Base-by-base conservation (phyloP, 2,888 invertebrate species). In the Tetranychus truncatus region DNA sequence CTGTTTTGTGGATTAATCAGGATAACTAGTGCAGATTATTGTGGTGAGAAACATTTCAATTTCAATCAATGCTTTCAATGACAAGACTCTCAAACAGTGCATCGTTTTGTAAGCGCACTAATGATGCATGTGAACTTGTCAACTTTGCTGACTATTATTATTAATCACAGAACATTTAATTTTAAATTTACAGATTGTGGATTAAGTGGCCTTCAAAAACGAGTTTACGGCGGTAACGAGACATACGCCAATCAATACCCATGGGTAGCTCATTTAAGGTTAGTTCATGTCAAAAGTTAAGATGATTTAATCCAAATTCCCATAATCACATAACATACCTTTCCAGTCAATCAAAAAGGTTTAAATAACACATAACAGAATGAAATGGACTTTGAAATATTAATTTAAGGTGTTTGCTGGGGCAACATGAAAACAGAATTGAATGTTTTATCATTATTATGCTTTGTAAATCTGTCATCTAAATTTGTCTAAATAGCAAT, bases 141-240 rank as follows among this genome's bases (percentile, higher is more conserved):
- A 34, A 24, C 5, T 34, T 34, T 34, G 2, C 4, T 34, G 34
- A 34, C 34, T 34, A 34, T 34, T 34, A 34, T 34, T 34, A 34
- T 34, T 34, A 34, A 34, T 34, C 34, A 34, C 34, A 34, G 34
- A 34, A 34, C 34, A 3, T 3, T 5, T 34, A 3, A 34, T 34
- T 34, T 34, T 34, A 34, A 34, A 34, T 34, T 55, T 55, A 15
- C 15, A 69, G 69, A 69, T 24, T 69, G 69, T 69, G 69, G 69
- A 69, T 69, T 69, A 69, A 69, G 69, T 69, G 69, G 69, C 20
- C 69, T 69, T 20, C 69, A 69, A 21, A 69, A 69, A 69, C 69
- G 69, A 69, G 34, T 69, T 21, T 69, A 69, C 69, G 69, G 21
- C 20, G 69, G 69, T 8, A 69, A 69, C 69, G 21, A 69, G 34